These are phyloP conservation scores for Drosophila nigrodunni DNA, from an alignment of 1,140 invertebrate genomes.

Conservation along the genomic window DNA sequence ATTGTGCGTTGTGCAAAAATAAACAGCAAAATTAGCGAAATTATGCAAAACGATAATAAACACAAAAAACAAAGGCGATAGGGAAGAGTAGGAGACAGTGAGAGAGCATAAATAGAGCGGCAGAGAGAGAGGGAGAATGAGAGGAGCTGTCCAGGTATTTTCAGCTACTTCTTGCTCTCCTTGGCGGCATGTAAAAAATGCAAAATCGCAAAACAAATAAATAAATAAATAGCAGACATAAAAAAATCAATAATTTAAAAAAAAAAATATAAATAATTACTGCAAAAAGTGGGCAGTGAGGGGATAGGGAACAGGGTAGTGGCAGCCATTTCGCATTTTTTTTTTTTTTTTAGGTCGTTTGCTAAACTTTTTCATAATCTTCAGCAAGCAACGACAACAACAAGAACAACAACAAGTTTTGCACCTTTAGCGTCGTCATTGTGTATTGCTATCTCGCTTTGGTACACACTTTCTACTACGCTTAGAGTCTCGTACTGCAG, in stretches of 20 bases:
- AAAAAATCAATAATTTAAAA: constrained; percentile 36
- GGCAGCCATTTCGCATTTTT: constrained; percentile 68
- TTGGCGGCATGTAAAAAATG: constrained; percentile 72
- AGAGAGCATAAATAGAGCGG: constrained; percentile 13
- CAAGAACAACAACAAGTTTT: constrained; percentile 41
- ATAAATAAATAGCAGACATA: constrained; percentile 39
- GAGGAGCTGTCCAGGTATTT: constrained; percentile 37
- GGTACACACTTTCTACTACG: neutral
- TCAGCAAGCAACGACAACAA: constrained; percentile 23
- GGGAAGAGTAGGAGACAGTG: constrained; percentile 10
- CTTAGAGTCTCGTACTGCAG: neutral
- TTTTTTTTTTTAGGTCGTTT: constrained; percentile 58
- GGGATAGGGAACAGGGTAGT: neutral
- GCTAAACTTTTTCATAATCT: constrained; percentile 79
- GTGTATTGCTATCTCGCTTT: constrained; percentile 36
- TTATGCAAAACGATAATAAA: constrained; percentile 76
- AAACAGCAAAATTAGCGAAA: constrained; percentile 79
- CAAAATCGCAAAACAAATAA: constrained; percentile 71
- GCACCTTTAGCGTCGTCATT: constrained; percentile 41
- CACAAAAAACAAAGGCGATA: constrained; percentile 23
- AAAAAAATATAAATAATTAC: constrained; percentile 28
- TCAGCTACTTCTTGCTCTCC: neutral
- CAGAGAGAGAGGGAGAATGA: neutral
- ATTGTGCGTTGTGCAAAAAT: constrained; percentile 66
- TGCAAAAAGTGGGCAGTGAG: neutral